Evolutionary conservation across 2,113 vertebrate species (phyloP), one percentile per base, ranked within the genome.

Genomic region (Asarcornis scutulata): DNA sequence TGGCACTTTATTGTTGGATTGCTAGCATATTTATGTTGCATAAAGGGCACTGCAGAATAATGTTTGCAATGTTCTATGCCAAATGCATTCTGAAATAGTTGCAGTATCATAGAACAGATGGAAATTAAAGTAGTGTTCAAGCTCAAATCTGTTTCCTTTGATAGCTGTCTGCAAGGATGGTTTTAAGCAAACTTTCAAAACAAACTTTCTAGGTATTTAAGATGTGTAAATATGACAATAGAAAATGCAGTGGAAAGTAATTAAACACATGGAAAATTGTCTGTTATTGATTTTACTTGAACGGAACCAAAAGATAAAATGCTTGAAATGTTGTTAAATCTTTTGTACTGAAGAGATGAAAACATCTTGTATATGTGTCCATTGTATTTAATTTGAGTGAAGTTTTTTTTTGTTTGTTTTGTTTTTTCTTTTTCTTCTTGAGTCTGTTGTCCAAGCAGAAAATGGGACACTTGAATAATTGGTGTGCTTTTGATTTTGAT

Each of bases 51-150:
- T 72, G 23, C 7, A 52, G 64, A 91, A 68, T 66, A 78, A 50
- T 17, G 17, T 91, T 76, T 95, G 62, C 26, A 15, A 9, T 34
- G 25, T 72, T 86, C 55, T 52, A 11, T n/a, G 69, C 83, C 69
- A 62, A 88, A 76, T 34, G 20, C 59, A 42, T 88, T 92, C 72
- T 34, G 86, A 95, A 97, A 90, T 64, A 77, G 77, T 93, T 48
- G 50, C 18, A 26, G 42, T 27, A 32, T 95, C 78, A 56, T 23
- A 40, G 81, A 96, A 84, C 97, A 97, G 97, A 95, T 95, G 97
- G 95, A 93, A 88, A 72, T 64, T 86, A 64, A 95, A 68, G 55
- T 71, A 66, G 11, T 71, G 14, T 22, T 75, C 46, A 64, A 88
- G 55, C 50, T 93, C 34, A 74, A 32, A 44, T 80, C 71, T 89